These are phyloP conservation scores for Stigmatopora nigra DNA, from an alignment of 2,113 vertebrate genomes.

Conservation along the genomic window DNA sequence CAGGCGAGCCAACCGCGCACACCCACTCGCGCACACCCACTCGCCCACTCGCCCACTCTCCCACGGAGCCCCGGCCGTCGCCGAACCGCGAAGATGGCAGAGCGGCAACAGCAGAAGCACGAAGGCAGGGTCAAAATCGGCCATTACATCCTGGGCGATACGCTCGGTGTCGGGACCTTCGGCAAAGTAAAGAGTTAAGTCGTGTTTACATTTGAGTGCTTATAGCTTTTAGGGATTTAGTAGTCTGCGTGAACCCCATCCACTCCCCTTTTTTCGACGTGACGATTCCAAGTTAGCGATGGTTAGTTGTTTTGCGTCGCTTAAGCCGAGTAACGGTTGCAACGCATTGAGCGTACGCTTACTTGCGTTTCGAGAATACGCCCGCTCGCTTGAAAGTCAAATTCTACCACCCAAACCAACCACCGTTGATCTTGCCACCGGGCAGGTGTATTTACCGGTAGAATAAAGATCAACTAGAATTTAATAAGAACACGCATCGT, in stretches of 20 bases:
- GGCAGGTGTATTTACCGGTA: slow-evolving; percentile 34
- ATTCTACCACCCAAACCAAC: slow-evolving; percentile 32
- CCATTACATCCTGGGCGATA: slow-evolving; percentile 92
- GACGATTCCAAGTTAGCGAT: slow-evolving; percentile 51
- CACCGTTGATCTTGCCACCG: slow-evolving; percentile 7
- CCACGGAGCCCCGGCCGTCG: slow-evolving; percentile 29
- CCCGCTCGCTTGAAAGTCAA: slow-evolving; percentile 52
- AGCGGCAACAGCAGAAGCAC: slow-evolving; percentile 85
- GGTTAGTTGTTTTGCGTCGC: slow-evolving; percentile 46
- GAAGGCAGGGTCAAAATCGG: slow-evolving; percentile 96
- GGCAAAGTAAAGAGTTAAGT: slow-evolving; percentile 99
- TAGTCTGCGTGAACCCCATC: slow-evolving; percentile 19
- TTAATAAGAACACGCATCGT: background rate
- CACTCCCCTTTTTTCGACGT: background rate
- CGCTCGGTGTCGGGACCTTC: slow-evolving; percentile 94
- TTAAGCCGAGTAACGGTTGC: accelerated
- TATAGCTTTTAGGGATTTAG: slow-evolving; percentile 12
- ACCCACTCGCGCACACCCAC: slow-evolving; percentile 47
- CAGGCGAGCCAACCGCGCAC: slow-evolving; percentile 19
- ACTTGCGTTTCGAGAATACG: slow-evolving; percentile 32
- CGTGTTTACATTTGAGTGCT: slow-evolving; percentile 13
- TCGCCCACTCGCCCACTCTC: too few relatives aligned
- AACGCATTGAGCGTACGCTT: slow-evolving; percentile 15
- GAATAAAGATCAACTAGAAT: background rate
- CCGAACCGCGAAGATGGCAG: slow-evolving; percentile 83